Percentiles rank a stretch among this genome's conserved stretches.
These are phyloP conservation scores for Lanistes nyassanus DNA, from an alignment of 1,140 invertebrate species.

Conservation along the genomic window DNA sequence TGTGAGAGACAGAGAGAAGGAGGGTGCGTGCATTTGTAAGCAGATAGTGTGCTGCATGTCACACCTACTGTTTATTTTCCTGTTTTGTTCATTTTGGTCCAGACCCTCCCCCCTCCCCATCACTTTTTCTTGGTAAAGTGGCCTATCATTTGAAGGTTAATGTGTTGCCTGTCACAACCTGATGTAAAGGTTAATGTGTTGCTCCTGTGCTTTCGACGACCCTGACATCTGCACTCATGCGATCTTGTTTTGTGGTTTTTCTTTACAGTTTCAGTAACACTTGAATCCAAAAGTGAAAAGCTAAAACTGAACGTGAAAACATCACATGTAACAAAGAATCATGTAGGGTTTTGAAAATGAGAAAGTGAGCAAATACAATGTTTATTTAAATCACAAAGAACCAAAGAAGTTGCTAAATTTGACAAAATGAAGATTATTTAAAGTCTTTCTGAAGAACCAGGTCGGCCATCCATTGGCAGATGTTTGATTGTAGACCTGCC, in stretches of 20 bases:
- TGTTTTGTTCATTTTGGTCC: not conserved
- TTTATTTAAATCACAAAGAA: not conserved
- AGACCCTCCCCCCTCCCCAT: not conserved
- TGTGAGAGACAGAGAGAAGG: not conserved
- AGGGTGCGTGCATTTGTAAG: not conserved
- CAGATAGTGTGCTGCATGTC: not conserved
- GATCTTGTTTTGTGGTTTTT: not conserved
- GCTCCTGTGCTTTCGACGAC: slow-evolving; percentile 11
- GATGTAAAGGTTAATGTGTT: not conserved
- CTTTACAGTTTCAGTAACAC: not conserved
- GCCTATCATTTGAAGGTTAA: no score
- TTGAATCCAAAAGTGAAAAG: not conserved
- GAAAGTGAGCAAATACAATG: not conserved
- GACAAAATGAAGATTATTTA: not conserved
- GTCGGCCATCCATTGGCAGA: no score
- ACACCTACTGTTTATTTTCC: not conserved
- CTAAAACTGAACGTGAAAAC: not conserved
- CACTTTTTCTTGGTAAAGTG: not conserved
- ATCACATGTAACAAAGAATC: not conserved
- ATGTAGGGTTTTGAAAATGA: not conserved
- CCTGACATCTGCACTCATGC: slow-evolving; percentile 1
- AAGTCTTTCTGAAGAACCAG: not conserved
- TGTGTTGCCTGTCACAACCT: no score
- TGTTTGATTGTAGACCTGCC: not conserved
- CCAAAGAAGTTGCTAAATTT: not conserved